Base-by-base conservation (phyloP, 35 echinoderm and acorn worm species). In the Eucidaris tribuloides region DNA sequence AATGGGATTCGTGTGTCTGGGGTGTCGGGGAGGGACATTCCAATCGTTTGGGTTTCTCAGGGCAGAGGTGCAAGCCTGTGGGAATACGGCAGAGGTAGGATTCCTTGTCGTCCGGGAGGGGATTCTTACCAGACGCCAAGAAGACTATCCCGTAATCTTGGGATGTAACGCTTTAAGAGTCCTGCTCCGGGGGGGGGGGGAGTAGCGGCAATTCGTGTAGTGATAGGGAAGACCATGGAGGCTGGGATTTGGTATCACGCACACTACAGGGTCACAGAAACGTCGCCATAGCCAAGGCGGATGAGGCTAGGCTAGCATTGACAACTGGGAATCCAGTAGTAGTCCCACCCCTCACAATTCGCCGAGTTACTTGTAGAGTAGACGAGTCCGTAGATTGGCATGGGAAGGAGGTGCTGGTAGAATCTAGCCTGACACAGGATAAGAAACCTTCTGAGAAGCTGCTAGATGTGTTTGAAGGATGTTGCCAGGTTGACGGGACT, bases 141-240 rank as follows among this genome's bases (percentile, higher is more conserved):
- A 84, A 22, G 37, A 71, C 2, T 70, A 24, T 63, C 81, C 81
- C 9, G 27, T 84, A 43, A 15, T 84, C 0, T 18, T 87, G 15
- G 74, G 82, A 11, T 84, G 82, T 50, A 84, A 84, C 70, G 82
- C 82, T 0, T 32, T 84, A 46, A 15, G 61, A 42, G 48, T n/a
- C n/a, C 2, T 84, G 34, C 11, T 72, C 5, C 55, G 62, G 2
- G 18, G 48, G 0, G 31, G 29, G 9, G 9, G n/a, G n/a, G n/a
- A n/a, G 17, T 57, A 77, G 24, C 33, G 32, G 29, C 33, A 84
- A 76, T 56, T 62, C 41, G 59, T 42, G 18, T 41, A 55, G 79
- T 3, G 35, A 58, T 40, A 3, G 30, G 3, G n/a, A 22, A 58
- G 2, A 3, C n/a, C 18, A 58, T 5, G 20, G 41, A 5, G 48